Evolutionary conservation across 1,140 invertebrate genomes (phyloP).

Genomic region (Philotrypesis tridentata): DNA sequence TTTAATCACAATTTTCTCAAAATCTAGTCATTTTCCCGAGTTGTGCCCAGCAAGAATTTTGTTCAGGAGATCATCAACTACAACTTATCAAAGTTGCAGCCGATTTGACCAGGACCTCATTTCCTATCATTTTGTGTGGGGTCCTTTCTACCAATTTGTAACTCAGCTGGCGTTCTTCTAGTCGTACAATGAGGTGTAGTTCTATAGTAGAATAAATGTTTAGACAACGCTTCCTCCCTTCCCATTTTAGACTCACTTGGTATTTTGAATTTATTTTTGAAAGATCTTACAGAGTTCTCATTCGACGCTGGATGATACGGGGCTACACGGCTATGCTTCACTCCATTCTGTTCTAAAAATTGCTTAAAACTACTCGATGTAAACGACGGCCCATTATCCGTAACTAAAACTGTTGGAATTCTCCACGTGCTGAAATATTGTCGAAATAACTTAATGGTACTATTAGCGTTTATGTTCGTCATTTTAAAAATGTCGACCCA

Average conservation of each 20-base stretch:
- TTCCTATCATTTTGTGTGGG: too few relatives aligned
- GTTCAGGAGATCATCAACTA: too few relatives aligned
- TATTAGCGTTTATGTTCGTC: conserved; percentile 40
- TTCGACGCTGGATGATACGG: conserved; percentile 47
- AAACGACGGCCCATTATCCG: conserved; percentile 52
- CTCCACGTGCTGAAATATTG: conserved; percentile 53
- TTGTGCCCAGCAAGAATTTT: too few relatives aligned
- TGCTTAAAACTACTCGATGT: conserved; percentile 49
- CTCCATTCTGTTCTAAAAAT: conserved; percentile 48
- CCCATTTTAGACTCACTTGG: conserved; percentile 2
- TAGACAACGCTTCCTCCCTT: conserved; percentile 11
- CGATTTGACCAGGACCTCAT: too few relatives aligned
- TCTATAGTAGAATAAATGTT: conserved; percentile 39
- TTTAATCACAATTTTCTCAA: too few relatives aligned
- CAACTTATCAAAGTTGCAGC: too few relatives aligned
- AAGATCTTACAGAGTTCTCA: conserved; percentile 31
- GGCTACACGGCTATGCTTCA: conserved; percentile 47
- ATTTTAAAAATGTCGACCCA: conserved; percentile 65
- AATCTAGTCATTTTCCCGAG: too few relatives aligned
- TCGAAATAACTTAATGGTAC: conserved; percentile 39
- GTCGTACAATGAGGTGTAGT: conserved; percentile 41
- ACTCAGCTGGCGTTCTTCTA: conserved; percentile 34
- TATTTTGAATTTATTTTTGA: conserved; percentile 36
- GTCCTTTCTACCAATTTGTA: conserved; percentile 24
- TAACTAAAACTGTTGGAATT: conserved; percentile 49